Evolutionary conservation across 2,888 invertebrate species (phyloP), one percentile per base, ranked within the genome.

Genomic region (Phortica magna): DNA sequence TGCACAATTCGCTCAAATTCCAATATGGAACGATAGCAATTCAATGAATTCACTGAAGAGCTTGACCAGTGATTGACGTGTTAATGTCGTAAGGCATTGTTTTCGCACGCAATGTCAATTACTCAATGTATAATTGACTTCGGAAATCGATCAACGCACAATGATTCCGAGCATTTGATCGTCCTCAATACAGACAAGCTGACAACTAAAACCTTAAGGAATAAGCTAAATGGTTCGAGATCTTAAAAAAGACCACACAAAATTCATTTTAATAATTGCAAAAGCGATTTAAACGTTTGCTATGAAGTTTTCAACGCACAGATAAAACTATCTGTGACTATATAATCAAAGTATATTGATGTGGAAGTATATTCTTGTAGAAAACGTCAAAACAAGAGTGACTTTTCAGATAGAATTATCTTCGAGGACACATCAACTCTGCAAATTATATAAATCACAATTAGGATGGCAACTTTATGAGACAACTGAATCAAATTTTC

Each of bases 61-160:
- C 10, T 14, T 61, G 10, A 81, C 81, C 76, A 80, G 78, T 84
- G 86, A 87, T 87, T 87, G 86, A 87, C 86, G 88, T 79, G 77
- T 78, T 81, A 87, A 85, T 84, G 87, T 85, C 83, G 75, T 80
- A 71, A 77, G 76, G 79, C 75, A 77, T 72, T 80, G 77, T 78
- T 76, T 77, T 75, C 17, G 83, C 86, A 87, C 88, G 88, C 88
- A 87, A 85, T 71, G 72, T 79, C 80, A 87, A 87, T 87, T 87
- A 83, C 82, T 79, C 6, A 68, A 19, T 68, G 43, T 68, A 19
- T 61, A 61, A 61, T 61, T 61, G 48, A 17, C 48, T 61, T 61
- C 19, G 61, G 19, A 10, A 22, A 22, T 61, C 61, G 22, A 22
- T 61, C 61, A 59, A 59, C 17, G 9, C 59, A 59, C 17, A 59